These are phyloP conservation scores for Sakesphorus luctuosus DNA, from an alignment of 2,113 vertebrate genomes.

Conservation along the genomic window DNA sequence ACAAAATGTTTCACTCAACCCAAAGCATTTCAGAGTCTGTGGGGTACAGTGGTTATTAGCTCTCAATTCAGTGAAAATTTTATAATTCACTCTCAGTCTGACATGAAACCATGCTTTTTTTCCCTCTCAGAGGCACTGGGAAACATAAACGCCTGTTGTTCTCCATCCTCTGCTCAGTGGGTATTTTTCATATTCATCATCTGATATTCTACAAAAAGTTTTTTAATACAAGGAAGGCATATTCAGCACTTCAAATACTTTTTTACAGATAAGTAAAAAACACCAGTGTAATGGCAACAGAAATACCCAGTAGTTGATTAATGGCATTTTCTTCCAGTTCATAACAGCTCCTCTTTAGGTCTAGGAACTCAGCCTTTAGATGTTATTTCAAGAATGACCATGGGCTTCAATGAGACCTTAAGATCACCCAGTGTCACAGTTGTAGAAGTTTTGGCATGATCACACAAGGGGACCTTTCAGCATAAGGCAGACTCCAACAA, in stretches of 20 bases:
- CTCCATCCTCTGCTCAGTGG: background rate
- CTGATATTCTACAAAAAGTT: background rate
- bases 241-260: background rate
- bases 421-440: background rate
- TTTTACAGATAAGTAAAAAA: background rate
- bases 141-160: background rate
- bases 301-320: background rate
- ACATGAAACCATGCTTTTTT: background rate
- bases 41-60: background rate
- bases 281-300: background rate
- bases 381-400: background rate
- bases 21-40: background rate
- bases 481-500: background rate
- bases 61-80: slow-evolving; percentile 27
- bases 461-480: slow-evolving; percentile 2
- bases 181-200: background rate
- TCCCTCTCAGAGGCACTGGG: background rate
- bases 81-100: background rate
- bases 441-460: background rate
- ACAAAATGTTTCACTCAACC: slow-evolving; percentile 19
- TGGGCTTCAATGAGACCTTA: background rate
- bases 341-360: background rate
- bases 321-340: background rate
- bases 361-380: background rate
- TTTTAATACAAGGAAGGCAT: background rate